Conservation (phyloP, 2,113 vertebrate genomes). For the Clarias batrachus region DNA sequence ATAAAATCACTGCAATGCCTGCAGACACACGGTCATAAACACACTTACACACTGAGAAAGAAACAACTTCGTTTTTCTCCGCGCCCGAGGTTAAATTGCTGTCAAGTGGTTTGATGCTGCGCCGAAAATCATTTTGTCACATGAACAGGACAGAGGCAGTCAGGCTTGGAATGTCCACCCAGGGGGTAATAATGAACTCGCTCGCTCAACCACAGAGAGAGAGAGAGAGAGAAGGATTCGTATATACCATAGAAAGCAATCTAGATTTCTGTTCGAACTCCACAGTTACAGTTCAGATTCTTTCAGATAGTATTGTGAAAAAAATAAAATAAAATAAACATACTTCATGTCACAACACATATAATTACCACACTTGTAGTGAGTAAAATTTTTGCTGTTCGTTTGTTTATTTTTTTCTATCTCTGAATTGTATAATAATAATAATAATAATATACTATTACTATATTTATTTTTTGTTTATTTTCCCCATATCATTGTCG, state of each 20-base stretch:
- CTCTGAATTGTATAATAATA: too few species aligned
- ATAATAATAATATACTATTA: too few species aligned
- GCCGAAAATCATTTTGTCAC: slow-evolving; percentile 56
- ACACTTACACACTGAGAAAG: slow-evolving; percentile 16
- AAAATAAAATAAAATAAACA: neutral
- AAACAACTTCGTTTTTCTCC: slow-evolving; percentile 36
- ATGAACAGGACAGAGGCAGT: slow-evolving; percentile 56
- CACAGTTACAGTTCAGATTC: neutral
- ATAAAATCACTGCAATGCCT: slow-evolving; percentile 15
- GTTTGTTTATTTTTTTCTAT: too few species aligned
- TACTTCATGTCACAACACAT: neutral
- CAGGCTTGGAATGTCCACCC: slow-evolving; percentile 52
- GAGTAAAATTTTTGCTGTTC: neutral
- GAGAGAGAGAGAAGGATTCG: neutral
- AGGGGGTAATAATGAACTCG: slow-evolving; percentile 53
- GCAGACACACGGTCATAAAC: slow-evolving; percentile 10
- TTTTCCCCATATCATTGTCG: too few species aligned
- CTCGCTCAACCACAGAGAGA: slow-evolving; percentile 45
- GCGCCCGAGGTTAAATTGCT: slow-evolving; percentile 53
- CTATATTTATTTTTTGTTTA: too few species aligned
- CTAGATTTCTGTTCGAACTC: neutral
- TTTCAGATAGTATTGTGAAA: neutral
- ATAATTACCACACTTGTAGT: neutral
- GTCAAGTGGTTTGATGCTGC: slow-evolving; percentile 55
- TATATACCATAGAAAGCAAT: neutral